Conservation (phyloP, 2,797 vertebrate genomes). For the Typhlichthys subterraneus region DNA sequence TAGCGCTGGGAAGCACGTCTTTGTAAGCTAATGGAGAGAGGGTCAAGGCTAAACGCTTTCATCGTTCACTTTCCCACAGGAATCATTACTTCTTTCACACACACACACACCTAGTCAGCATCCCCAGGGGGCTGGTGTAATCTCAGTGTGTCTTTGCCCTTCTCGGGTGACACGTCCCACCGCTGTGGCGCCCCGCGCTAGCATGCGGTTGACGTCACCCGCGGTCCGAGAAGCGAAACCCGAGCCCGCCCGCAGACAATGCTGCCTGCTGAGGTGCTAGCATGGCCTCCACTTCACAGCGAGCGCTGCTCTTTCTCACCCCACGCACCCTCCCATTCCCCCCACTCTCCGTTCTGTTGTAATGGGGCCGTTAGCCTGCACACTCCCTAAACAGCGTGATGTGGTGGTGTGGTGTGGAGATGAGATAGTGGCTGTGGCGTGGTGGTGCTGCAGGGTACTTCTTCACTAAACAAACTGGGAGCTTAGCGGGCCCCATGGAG, state of each 20-base stretch:
- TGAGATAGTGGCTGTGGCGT: slow-evolving; percentile 50
- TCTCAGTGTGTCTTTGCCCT: slow-evolving; percentile 55
- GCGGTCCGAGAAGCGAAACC: slow-evolving; percentile 56
- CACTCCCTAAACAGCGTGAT: slow-evolving; percentile 31
- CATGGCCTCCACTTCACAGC: no score
- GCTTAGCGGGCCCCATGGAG: slow-evolving; percentile 74
- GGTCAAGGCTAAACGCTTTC: not conserved
- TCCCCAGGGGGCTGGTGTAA: slow-evolving; percentile 45
- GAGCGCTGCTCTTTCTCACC: no score
- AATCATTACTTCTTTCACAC: slow-evolving; percentile 12
- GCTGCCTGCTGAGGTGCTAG: slow-evolving; percentile 13
- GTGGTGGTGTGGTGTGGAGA: no score
- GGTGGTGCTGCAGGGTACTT: slow-evolving; percentile 42
- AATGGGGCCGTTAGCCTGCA: slow-evolving; percentile 27
- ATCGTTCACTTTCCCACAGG: slow-evolving; percentile 14
- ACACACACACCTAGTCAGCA: slow-evolving; percentile 5
- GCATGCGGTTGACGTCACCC: slow-evolving; percentile 53
- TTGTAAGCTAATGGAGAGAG: no score
- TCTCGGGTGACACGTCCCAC: slow-evolving; percentile 61
- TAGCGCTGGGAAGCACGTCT: no score
- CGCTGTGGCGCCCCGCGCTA: slow-evolving; percentile 46
- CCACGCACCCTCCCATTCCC: not conserved
- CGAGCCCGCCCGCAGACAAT: slow-evolving; percentile 23
- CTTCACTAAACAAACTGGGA: slow-evolving; percentile 80
- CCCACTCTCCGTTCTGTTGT: slow-evolving; percentile 24